Evolutionary conservation across 2,888 invertebrate species (phyloP).

Genomic region (Netelia melanura): DNA sequence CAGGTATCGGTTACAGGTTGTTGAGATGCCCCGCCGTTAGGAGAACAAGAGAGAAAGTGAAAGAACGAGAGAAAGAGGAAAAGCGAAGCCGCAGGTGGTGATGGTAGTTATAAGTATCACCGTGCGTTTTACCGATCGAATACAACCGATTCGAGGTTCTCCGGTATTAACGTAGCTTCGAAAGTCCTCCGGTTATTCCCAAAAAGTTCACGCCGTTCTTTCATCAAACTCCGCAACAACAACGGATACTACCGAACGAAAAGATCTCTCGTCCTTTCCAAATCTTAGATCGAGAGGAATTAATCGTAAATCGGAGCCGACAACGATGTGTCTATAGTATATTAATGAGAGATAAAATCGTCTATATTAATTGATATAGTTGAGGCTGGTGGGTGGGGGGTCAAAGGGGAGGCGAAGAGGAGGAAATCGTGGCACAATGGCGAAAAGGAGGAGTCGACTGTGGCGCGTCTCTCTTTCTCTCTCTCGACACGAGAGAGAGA

Average conservation of each 20-base stretch:
- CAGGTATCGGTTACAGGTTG: constrained; percentile 73
- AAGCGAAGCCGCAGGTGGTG: constrained; percentile 69
- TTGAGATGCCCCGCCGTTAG: constrained; percentile 60
- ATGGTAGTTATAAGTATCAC: constrained; percentile 53
- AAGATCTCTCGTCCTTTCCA: constrained; percentile 5
- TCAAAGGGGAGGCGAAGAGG: constrained; percentile 50
- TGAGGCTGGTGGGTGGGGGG: constrained; percentile 50
- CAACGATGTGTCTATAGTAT: background rate
- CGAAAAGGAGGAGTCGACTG: constrained; percentile 70
- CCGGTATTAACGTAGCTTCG: background rate
- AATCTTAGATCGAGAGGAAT: constrained; percentile 14
- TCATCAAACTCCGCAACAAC: background rate
- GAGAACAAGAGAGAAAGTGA: constrained; percentile 46
- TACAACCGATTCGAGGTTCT: constrained; percentile 1
- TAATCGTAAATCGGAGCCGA: background rate
- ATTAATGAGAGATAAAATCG: constrained; percentile 47
- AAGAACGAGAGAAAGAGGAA: constrained; percentile 25
- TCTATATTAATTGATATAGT: constrained; percentile 60
- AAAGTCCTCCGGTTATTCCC: background rate
- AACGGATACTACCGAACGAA: no score
- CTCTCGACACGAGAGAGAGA: constrained; percentile 39
- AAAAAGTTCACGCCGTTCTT: background rate
- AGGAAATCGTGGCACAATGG: constrained; percentile 74
- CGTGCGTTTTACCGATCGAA: constrained; percentile 31
- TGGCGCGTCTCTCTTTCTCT: constrained; percentile 67